A percentile compares a stretch with the other conserved stretches of the same genome.
Evolutionary conservation across 2,797 vertebrate species (phyloP).

Genomic region (Melanotaenia boesemani): DNA sequence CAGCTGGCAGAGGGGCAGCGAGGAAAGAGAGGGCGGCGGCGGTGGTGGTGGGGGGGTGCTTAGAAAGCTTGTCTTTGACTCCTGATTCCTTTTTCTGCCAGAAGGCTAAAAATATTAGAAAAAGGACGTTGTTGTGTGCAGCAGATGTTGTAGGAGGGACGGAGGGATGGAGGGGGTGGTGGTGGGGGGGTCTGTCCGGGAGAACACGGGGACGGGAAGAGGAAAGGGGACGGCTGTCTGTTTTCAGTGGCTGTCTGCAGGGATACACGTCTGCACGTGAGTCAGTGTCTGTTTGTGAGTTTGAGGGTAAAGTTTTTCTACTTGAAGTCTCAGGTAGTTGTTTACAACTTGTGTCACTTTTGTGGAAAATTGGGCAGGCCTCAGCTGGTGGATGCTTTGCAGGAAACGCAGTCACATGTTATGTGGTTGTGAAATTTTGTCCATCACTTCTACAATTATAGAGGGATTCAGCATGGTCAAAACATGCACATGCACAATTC

Average conservation of each 20-base stretch:
- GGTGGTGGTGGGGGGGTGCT: slow-evolving; percentile 27
- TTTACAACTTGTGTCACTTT: slow-evolving; percentile 32
- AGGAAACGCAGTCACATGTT: slow-evolving; percentile 10
- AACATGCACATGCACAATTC: background rate
- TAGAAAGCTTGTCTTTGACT: slow-evolving; percentile 82
- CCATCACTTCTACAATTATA: background rate
- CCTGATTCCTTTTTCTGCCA: slow-evolving; percentile 55
- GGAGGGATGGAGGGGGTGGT: background rate
- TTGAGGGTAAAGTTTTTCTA: slow-evolving; percentile 18
- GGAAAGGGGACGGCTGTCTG: slow-evolving; percentile 44
- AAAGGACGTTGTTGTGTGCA: slow-evolving; percentile 77
- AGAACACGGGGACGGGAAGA: slow-evolving; percentile 35
- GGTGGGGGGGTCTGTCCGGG: slow-evolving; percentile 47
- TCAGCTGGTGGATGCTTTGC: slow-evolving; percentile 15
- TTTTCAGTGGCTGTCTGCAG: slow-evolving; percentile 52
- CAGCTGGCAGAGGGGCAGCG: slow-evolving; percentile 49
- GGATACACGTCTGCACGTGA: slow-evolving; percentile 51
- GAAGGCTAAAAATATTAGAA: slow-evolving; percentile 77
- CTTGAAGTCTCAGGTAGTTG: slow-evolving; percentile 45
- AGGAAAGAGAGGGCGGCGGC: slow-evolving; percentile 20
- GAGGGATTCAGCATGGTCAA: background rate
- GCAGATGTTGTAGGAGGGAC: slow-evolving; percentile 59
- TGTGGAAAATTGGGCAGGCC: slow-evolving; percentile 34
- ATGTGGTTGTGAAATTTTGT: slow-evolving; percentile 12
- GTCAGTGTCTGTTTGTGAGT: slow-evolving; percentile 23